phyloP scores from a whole-genome alignment of 2,888 invertebrate species.

The Alloplasta piceator region DNA sequence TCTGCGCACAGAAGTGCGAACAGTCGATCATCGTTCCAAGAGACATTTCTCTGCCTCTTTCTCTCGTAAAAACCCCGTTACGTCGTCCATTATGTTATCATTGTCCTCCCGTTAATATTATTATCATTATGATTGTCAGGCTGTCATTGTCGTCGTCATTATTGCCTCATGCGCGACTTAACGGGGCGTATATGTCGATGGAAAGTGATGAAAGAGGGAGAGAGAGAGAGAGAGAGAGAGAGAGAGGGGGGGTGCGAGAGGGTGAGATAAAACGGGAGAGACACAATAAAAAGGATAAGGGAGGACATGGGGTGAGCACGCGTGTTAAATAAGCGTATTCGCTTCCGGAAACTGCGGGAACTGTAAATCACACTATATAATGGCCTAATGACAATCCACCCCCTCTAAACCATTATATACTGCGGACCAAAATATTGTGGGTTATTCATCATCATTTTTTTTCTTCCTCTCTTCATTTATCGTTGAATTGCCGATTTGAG shows the following conservation, averaged over 20 bases:
- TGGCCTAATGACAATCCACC: conserved; percentile 40
- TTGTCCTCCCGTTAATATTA: conserved; percentile 66
- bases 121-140: conserved; percentile 63
- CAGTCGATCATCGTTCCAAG: conserved; percentile 69
- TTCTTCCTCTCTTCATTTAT: conserved; percentile 27
- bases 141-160: conserved; percentile 68
- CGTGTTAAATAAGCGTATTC: conserved; percentile 48
- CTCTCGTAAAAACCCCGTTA: conserved; percentile 67
- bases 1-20: conserved; percentile 29
- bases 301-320: conserved; percentile 44
- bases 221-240: conserved; percentile 12
- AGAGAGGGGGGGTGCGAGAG: not conserved
- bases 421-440: conserved; percentile 31
- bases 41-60: conserved; percentile 50
- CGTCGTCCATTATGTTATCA: conserved; percentile 70
- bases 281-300: conserved; percentile 42
- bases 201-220: conserved; percentile 14
- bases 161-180: conserved; percentile 55
- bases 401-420: conserved; percentile 40
- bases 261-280: conserved; percentile 36
- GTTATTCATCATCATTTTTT: conserved; percentile 41
- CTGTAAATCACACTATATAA: conserved; percentile 52
- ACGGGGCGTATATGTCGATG: conserved; percentile 34
- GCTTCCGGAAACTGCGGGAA: conserved; percentile 60
- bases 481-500: conserved; percentile 46